Evolutionary conservation across 2,888 invertebrate genomes (phyloP).

Genomic region (Caradrina clavipalpis): DNA sequence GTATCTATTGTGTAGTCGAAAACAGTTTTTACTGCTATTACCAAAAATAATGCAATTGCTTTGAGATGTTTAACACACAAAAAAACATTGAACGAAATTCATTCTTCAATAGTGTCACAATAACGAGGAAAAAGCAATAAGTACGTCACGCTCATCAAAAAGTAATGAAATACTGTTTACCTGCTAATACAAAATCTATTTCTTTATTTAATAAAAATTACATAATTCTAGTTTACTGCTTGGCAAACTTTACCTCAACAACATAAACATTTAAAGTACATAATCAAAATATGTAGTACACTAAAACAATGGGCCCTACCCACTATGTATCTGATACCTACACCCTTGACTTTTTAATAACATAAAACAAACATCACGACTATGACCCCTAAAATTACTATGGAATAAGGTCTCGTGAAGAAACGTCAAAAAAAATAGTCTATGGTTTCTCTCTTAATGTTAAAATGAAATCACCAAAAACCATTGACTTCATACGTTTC

Average conservation of each 20-base stretch:
- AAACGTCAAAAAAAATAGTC: neutral
- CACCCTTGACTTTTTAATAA: slow-evolving; percentile 30
- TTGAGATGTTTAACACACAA: slow-evolving; percentile 1
- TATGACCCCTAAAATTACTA: slow-evolving; percentile 17
- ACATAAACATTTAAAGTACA: slow-evolving; percentile 3
- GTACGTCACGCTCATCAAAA: slow-evolving; percentile 34
- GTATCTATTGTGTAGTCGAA: slow-evolving; percentile 12
- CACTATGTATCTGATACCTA: slow-evolving; percentile 1
- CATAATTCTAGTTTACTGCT: neutral
- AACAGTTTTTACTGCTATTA: slow-evolving; percentile 23
- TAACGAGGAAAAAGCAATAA: slow-evolving; percentile 18
- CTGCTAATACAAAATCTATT: slow-evolving; percentile 10
- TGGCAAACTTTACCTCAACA: slow-evolving; percentile 4
- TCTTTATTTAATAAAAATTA: slow-evolving; percentile 5
- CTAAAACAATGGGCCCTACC: slow-evolving; percentile 29
- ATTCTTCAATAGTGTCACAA: slow-evolving; percentile 5
- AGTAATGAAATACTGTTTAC: slow-evolving; percentile 22
- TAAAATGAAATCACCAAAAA: too few relatives aligned
- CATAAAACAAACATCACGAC: slow-evolving; percentile 13
- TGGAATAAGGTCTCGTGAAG: neutral
- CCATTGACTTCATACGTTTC: too few relatives aligned
- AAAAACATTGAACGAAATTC: slow-evolving; percentile 15
- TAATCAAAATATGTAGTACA: slow-evolving; percentile 9
- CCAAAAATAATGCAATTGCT: slow-evolving; percentile 25
- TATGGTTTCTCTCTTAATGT: too few relatives aligned